Evolutionary conservation across 2,888 invertebrate species (phyloP).

Genomic region (Steromphala cineraria): DNA sequence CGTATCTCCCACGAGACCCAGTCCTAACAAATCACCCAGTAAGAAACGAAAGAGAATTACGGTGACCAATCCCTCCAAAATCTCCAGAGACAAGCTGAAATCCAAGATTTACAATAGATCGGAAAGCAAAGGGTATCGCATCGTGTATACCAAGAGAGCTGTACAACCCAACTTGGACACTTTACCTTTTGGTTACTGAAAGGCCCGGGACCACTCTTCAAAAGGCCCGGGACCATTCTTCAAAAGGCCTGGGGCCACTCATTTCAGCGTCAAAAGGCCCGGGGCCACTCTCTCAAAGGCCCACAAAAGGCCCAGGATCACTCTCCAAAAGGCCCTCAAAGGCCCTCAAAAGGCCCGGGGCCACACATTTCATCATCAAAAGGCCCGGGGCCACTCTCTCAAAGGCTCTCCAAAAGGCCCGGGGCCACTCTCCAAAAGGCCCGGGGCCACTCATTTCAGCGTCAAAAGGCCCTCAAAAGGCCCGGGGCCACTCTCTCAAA

Average conservation of each 20-base stretch:
- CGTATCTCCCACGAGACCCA: too few relatives aligned
- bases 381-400: neutral
- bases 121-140: constrained; percentile 68
- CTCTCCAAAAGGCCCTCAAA: neutral
- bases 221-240: too few relatives aligned
- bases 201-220: neutral
- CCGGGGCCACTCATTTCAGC: neutral
- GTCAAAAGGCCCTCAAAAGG: neutral
- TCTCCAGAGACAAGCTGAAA: constrained; percentile 80
- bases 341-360: neutral
- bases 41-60: constrained; percentile 9
- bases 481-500: neutral
- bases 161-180: constrained; percentile 35
- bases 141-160: constrained; percentile 42
- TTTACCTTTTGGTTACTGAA: constrained; percentile 39
- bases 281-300: too few relatives aligned
- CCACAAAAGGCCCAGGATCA: neutral
- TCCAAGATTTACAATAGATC: constrained; percentile 81
- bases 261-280: neutral
- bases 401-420: neutral
- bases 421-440: neutral
- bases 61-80: constrained; percentile 37
- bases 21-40: too few relatives aligned
- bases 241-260: neutral
- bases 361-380: constrained; percentile 32